Evolutionary conservation across 2,113 vertebrate genomes (phyloP).

Genomic region (Anseranas semipalmata): DNA sequence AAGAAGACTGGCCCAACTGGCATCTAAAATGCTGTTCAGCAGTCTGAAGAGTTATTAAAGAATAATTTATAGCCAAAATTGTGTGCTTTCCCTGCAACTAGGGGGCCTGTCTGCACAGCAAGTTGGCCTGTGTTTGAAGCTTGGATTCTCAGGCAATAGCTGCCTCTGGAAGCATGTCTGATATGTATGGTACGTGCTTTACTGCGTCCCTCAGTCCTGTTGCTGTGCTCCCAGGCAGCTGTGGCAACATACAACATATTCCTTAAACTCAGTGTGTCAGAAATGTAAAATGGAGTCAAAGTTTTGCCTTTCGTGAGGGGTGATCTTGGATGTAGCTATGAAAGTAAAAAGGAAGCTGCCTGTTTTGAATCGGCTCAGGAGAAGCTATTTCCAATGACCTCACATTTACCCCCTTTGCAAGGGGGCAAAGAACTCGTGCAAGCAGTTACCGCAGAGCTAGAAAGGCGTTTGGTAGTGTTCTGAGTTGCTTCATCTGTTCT

Average conservation of each 20-base stretch:
- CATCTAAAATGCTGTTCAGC: neutral
- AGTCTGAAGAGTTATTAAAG: neutral
- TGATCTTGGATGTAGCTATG: neutral
- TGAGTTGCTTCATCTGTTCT: neutral
- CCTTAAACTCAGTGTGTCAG: neutral
- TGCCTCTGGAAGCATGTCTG: neutral
- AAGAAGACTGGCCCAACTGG: neutral
- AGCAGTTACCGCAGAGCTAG: neutral
- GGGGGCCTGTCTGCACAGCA: neutral
- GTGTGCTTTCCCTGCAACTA: neutral
- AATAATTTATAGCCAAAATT: neutral
- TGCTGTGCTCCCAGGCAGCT: neutral
- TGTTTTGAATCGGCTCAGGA: neutral
- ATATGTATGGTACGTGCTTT: accelerated
- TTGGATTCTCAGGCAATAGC: neutral
- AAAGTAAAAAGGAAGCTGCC: neutral
- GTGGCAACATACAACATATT: neutral
- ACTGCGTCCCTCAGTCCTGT: accelerated
- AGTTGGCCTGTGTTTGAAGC: neutral
- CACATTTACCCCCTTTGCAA: neutral
- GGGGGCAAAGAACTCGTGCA: neutral
- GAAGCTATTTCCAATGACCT: neutral
- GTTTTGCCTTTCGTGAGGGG: neutral
- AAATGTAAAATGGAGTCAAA: neutral
- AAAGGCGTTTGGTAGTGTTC: neutral